Evolutionary conservation across 2,797 vertebrate species (phyloP).

Genomic region (Podarcis siculus): DNA sequence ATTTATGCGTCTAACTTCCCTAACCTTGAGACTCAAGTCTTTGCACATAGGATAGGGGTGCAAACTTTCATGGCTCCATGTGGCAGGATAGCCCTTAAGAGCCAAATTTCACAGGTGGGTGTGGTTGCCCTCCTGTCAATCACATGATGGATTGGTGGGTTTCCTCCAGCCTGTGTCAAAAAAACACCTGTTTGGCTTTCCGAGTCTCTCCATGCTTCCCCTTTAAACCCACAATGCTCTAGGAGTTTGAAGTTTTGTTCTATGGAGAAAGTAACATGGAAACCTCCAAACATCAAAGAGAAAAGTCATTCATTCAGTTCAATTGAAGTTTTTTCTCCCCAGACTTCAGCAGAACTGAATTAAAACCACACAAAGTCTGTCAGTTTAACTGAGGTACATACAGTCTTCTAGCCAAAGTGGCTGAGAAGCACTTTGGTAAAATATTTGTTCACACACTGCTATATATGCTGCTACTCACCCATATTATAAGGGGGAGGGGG

Average conservation of each 20-base stretch:
- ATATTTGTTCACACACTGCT: not conserved
- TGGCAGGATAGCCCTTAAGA: too few relatives aligned
- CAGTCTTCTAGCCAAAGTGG: rapidly evolving
- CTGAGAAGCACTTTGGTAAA: not conserved
- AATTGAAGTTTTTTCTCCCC: not conserved
- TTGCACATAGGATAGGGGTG: too few relatives aligned
- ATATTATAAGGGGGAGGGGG: not conserved
- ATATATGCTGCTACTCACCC: not conserved
- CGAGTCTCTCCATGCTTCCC: too few relatives aligned
- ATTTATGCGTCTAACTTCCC: not conserved
- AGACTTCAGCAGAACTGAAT: not conserved
- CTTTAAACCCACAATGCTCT: not conserved
- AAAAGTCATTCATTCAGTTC: not conserved
- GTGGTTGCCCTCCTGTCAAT: too few relatives aligned
- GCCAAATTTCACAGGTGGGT: too few relatives aligned
- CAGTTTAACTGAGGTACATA: not conserved
- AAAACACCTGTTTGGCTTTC: too few relatives aligned
- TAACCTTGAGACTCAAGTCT: not conserved
- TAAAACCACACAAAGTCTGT: not conserved
- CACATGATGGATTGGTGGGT: too few relatives aligned
- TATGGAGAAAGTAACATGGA: not conserved
- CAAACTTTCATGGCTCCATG: too few relatives aligned
- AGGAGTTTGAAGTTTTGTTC: not conserved
- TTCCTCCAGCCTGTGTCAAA: too few relatives aligned
- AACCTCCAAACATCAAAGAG: not conserved